Percentiles rank a stretch among this genome's conserved stretches.
Conservation (phyloP, 2,797 vertebrate genomes). For the Rhinella marina region DNA sequence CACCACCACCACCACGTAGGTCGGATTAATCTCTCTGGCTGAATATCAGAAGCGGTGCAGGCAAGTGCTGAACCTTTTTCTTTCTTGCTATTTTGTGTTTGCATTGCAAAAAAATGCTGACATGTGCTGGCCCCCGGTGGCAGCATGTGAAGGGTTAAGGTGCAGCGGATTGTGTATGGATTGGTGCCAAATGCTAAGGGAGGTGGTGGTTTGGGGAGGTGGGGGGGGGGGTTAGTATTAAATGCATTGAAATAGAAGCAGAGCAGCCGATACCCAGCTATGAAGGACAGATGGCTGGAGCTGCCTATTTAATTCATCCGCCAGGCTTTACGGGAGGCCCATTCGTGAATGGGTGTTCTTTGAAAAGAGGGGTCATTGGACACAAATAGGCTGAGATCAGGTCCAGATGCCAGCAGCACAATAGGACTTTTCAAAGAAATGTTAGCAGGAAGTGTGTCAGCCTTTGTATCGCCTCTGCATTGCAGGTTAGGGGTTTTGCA, state of each 20-base stretch:
- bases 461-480: slow-evolving; percentile 90
- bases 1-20: slow-evolving; percentile 66
- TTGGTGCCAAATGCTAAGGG: slow-evolving; percentile 26
- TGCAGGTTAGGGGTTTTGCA: slow-evolving; percentile 90
- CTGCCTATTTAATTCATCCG: slow-evolving; percentile 82
- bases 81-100: slow-evolving; percentile 50
- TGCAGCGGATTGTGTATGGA: slow-evolving; percentile 55
- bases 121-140: neutral
- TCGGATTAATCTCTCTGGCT: slow-evolving; percentile 89
- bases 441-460: slow-evolving; percentile 89
- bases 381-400: slow-evolving; percentile 86
- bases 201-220: neutral
- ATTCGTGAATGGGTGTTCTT: slow-evolving; percentile 76
- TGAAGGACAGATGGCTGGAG: slow-evolving; percentile 89
- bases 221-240: neutral
- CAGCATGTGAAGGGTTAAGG: slow-evolving; percentile 27
- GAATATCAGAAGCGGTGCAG: slow-evolving; percentile 76
- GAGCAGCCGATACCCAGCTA: slow-evolving; percentile 69
- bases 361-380: slow-evolving; percentile 78
- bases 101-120: neutral
- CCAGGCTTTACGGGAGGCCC: slow-evolving; percentile 84
- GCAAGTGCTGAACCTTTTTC: slow-evolving; percentile 81
- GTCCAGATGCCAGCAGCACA: slow-evolving; percentile 94
- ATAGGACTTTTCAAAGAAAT: slow-evolving; percentile 88
- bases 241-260: slow-evolving; percentile 31